Evolutionary conservation across 2,888 invertebrate species (phyloP).

Genomic region (Drosophila tanythrix): DNA sequence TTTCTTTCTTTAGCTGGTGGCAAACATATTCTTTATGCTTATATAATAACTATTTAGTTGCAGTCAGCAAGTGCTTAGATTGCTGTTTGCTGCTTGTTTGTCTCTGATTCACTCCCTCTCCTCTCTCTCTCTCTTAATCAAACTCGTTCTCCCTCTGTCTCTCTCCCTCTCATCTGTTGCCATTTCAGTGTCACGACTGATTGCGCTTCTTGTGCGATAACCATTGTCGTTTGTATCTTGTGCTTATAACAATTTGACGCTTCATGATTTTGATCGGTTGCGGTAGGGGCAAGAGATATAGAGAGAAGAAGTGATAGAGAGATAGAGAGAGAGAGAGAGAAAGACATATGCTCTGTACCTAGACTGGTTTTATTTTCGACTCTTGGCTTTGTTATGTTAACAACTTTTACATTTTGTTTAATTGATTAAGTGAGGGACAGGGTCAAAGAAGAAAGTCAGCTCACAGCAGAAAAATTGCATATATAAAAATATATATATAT

Average conservation of each 20-base stretch:
- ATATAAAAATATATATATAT: slow-evolving; percentile 7
- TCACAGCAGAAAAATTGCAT: slow-evolving; percentile 7
- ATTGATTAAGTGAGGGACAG: slow-evolving; percentile 68
- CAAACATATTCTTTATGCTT: slow-evolving; percentile 79
- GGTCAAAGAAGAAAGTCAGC: slow-evolving; percentile 49
- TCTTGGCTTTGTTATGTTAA: slow-evolving; percentile 22
- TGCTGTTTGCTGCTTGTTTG: slow-evolving; percentile 64
- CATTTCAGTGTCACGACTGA: slow-evolving; percentile 66
- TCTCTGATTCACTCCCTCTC: slow-evolving; percentile 6
- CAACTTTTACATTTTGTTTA: slow-evolving; percentile 62
- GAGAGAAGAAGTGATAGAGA: neutral
- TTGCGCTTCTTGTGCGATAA: slow-evolving; percentile 72
- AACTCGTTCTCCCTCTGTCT: slow-evolving; percentile 3
- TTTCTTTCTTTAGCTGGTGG: slow-evolving; percentile 46
- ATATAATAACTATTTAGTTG: slow-evolving; percentile 79
- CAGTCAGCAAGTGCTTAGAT: slow-evolving; percentile 67
- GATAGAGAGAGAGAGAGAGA: neutral
- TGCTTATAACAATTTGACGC: slow-evolving; percentile 80
- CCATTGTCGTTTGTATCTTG: slow-evolving; percentile 69
- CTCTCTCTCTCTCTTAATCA: neutral
- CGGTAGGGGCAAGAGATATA: neutral
- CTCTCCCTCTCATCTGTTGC: slow-evolving; percentile 3
- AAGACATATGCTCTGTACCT: slow-evolving; percentile 23
- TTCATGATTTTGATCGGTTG: slow-evolving; percentile 70
- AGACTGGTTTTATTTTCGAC: neutral